Base-by-base conservation (phyloP, 1,140 invertebrate genomes). In the Drosophila ironensis region DNA sequence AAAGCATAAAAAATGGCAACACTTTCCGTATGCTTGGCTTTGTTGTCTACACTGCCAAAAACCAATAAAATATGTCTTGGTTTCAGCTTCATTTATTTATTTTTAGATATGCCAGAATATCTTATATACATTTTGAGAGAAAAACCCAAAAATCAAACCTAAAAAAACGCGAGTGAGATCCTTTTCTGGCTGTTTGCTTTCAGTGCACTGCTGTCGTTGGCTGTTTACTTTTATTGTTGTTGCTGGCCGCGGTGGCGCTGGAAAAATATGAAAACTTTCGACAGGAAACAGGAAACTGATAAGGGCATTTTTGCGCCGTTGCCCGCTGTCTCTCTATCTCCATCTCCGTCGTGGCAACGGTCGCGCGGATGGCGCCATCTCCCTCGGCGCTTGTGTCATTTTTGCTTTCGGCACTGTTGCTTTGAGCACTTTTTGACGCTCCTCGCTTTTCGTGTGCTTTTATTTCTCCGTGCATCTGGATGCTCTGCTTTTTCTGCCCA, bases 221-320 rank as follows among this genome's bases (percentile, higher is more conserved):
- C 76, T 82, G 63, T 70, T 73, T 69, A 52, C 53, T 72, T 68
- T 69, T 84, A 64, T 52, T 64, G 60, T 72, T 57, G 57, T 63
- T 63, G 44, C 42, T 73, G 54, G 64, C 11, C 63, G 72, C 47
- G 72, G 66, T 47, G 67, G 72, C 72, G 74, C 27, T 70, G 64
- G 73, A 74, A 88, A 88, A 88, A 88, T 88, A 88, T 88, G 86
- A 88, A 88, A 88, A 88, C 86, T 88, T 88, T 88, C 80, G 80
- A 88, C 86, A 88, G 86, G 86, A 88, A 88, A 81, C 76, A 84
- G 78, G 78, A 82, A 60, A 82, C 86, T 88, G 86, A 88, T 88
- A 88, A 88, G 86, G 86, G 80, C 82, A 88, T 88, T 84, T 86
- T 84, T 82, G 77, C 70, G 51, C 73, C 52, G 78, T 71, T 74